phyloP scores from a whole-genome alignment of 2,797 vertebrate species.

The Cynodonichthys magdalenae region DNA sequence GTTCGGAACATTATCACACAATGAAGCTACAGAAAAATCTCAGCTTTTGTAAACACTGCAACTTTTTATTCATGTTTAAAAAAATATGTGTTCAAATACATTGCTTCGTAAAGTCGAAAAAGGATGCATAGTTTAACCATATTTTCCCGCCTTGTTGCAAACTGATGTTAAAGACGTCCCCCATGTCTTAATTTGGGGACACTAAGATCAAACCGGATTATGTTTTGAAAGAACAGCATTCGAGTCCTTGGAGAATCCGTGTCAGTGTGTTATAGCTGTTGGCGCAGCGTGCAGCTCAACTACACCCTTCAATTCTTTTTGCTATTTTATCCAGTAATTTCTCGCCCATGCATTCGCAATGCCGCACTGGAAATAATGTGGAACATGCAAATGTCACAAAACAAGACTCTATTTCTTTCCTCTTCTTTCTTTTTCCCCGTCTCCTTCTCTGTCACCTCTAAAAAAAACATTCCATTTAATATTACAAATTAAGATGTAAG shows the following conservation, averaged over 20 bases:
- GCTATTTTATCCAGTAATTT: neutral
- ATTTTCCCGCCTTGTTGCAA: too few relatives aligned
- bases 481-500: neutral
- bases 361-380: conserved; percentile 1
- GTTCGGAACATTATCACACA: too few relatives aligned
- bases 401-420: neutral
- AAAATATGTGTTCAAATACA: too few relatives aligned
- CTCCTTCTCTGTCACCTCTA: neutral
- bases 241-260: neutral
- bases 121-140: too few relatives aligned
- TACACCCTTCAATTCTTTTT: neutral
- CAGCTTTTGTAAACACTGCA: too few relatives aligned
- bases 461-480: neutral
- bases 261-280: neutral
- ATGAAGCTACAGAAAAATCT: too few relatives aligned
- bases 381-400: conserved; percentile 2
- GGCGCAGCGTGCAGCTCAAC: neutral
- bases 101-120: too few relatives aligned
- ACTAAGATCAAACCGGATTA: neutral
- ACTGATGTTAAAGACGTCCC: too few relatives aligned
- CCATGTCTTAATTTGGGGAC: neutral
- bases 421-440: neutral
- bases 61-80: too few relatives aligned
- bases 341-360: neutral
- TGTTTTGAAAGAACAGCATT: neutral